A percentile compares a stretch with the other conserved stretches of the same genome.
phyloP scores from a whole-genome alignment of 2,888 invertebrate species.

The Sipha maydis region DNA sequence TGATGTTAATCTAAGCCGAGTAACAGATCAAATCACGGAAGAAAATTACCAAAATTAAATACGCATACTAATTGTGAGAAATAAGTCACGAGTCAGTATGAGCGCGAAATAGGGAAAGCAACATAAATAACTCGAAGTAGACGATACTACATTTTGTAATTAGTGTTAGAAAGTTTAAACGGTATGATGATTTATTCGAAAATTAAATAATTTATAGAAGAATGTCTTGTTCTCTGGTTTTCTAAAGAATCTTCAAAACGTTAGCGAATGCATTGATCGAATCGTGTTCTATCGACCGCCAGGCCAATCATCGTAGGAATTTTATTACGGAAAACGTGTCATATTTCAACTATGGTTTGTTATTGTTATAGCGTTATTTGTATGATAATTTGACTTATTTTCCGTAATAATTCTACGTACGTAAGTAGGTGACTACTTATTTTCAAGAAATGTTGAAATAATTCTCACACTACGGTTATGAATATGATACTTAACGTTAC shows the following conservation, averaged over 20 bases:
- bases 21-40: too few relatives aligned
- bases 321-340: background rate
- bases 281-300: background rate
- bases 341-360: background rate
- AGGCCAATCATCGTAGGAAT: background rate
- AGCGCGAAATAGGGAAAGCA: slow-evolving; percentile 8
- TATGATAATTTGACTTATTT: too few relatives aligned
- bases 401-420: too few relatives aligned
- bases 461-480: background rate
- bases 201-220: slow-evolving; percentile 1
- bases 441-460: background rate
- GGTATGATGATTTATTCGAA: slow-evolving; percentile 12
- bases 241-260: background rate
- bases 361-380: too few relatives aligned
- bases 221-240: background rate
- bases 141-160: slow-evolving; percentile 16
- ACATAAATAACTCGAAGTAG: background rate
- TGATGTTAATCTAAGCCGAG: too few relatives aligned
- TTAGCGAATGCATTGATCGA: background rate
- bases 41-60: too few relatives aligned
- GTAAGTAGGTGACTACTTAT: background rate
- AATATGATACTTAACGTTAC: too few relatives aligned
- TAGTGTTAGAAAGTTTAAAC: slow-evolving; percentile 22
- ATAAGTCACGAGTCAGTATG: background rate
- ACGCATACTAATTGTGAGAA: background rate